Base-by-base conservation (phyloP, 2,888 invertebrate species). In the Harmothoe impar region DNA sequence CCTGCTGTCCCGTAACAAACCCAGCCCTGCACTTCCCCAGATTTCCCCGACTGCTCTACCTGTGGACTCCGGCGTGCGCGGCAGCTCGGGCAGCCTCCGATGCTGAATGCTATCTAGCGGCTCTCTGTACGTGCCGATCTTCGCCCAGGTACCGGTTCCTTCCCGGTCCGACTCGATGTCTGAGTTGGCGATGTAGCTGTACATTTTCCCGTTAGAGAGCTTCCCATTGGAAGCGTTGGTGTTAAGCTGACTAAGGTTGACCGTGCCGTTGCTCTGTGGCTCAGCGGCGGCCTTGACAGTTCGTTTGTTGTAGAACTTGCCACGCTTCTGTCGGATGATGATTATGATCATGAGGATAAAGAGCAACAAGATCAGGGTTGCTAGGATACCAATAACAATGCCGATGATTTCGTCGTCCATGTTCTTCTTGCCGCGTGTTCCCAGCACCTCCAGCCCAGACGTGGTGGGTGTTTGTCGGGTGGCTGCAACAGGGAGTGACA, bases 171-270 rank as follows among this genome's bases (percentile, higher is more conserved):
- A 92, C 85, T 95, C 93, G 23, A 90, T 72, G 35, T 96, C 96
- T 51, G 95, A 95, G 12, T 94, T 93, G 35, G 95, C 95, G 54
- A 96, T 95, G 92, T 95, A 95, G 92, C 95, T 96, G 93, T 96
- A 96, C 93, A 96, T 94, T 92, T 95, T 95, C 89, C 96, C 96
- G 91, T 96, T 96, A 91, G 95, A 94, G 85, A 95, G 91, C 91
- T 95, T 95, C 35, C 94, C 95, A 91, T 94, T 94, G 29, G 78
- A 81, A 29, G 89, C 72, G 23, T 77, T 90, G 31, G 81, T 52
- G 81, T 54, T 90, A 7, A 90, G 35, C 29, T 90, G 51, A 29
- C 33, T 81, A 17, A 90, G 78, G 33, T 90, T 90, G 17, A 90
- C 90, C 23, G 90, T 81, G 25, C 90, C 90, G 81, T 90, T 90